Evolutionary conservation across 2,888 invertebrate species (phyloP).

Genomic region (Folsomia candida): DNA sequence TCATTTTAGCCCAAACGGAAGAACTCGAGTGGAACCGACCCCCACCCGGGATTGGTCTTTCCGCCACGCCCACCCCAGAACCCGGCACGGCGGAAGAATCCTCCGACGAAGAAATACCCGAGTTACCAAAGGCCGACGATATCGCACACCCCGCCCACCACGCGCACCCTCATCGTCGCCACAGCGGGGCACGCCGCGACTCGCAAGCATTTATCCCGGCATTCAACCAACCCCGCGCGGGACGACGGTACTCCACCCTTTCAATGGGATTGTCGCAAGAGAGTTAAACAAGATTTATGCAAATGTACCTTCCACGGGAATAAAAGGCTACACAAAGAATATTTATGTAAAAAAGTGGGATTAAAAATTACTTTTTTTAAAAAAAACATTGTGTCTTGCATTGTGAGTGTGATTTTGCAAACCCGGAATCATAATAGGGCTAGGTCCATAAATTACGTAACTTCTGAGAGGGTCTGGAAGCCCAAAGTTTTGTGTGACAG

Average conservation of each 20-base stretch:
- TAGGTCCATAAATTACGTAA: no score
- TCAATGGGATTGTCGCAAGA: neutral
- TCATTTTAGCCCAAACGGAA: conserved; percentile 34
- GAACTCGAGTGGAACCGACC: conserved; percentile 33
- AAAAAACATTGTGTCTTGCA: no score
- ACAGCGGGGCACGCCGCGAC: neutral
- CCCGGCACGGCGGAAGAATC: neutral
- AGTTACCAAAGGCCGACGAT: neutral
- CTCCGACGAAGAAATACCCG: neutral
- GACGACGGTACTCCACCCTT: neutral
- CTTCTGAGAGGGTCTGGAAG: no score
- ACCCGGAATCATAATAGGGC: no score
- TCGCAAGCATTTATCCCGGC: neutral
- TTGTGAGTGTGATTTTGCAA: no score
- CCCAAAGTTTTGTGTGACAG: no score
- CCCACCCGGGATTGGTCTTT: neutral
- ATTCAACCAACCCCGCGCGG: neutral
- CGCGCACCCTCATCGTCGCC: neutral
- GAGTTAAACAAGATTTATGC: no score
- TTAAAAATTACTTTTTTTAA: no score
- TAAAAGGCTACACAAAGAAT: no score
- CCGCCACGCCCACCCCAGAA: neutral
- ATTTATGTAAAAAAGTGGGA: no score
- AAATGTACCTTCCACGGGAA: no score
- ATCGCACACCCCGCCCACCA: neutral